Percentiles rank a stretch among this genome's conserved stretches.
These are phyloP conservation scores for Macrochelys suwanniensis DNA, from an alignment of 2,797 vertebrate species.

Conservation along the genomic window DNA sequence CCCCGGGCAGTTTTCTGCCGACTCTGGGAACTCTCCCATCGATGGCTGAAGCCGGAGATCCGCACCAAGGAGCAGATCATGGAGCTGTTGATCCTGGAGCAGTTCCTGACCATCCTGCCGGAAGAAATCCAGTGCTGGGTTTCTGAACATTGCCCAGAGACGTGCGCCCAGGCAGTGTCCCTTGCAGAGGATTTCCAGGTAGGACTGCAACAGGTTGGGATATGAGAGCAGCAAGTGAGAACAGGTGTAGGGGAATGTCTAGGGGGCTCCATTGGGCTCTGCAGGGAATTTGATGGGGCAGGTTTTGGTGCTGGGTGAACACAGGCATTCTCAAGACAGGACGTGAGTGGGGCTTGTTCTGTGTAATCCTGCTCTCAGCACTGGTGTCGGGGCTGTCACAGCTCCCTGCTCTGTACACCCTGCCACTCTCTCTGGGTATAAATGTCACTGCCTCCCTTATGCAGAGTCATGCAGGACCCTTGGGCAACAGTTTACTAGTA, in stretches of 20 bases:
- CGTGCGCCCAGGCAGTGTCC: slow-evolving; percentile 77
- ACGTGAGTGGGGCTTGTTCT: not conserved
- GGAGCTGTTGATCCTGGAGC: slow-evolving; percentile 80
- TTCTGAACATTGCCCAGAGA: slow-evolving; percentile 77
- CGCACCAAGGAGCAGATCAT: slow-evolving; percentile 81
- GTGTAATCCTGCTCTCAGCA: not conserved
- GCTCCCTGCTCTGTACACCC: not conserved
- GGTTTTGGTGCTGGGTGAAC: not conserved
- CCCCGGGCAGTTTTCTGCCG: slow-evolving; percentile 71
- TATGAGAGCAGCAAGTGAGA: slow-evolving; percentile 77
- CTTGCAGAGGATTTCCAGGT: slow-evolving; percentile 74
- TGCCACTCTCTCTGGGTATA: not conserved
- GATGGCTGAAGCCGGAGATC: slow-evolving; percentile 76
- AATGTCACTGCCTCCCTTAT: not conserved
- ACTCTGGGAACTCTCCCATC: slow-evolving; percentile 74
- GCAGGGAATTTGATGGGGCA: not conserved
- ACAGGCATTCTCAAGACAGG: not conserved
- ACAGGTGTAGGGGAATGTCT: not conserved
- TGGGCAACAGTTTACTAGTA: not conserved
- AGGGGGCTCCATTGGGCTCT: no score
- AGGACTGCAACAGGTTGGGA: slow-evolving; percentile 33
- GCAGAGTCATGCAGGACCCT: not conserved
- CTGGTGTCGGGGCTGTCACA: not conserved
- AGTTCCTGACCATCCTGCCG: slow-evolving; percentile 80
- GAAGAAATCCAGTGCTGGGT: slow-evolving; percentile 81